phyloP scores from a whole-genome alignment of 2,113 vertebrate species.

The Chionodraco myersi region DNA sequence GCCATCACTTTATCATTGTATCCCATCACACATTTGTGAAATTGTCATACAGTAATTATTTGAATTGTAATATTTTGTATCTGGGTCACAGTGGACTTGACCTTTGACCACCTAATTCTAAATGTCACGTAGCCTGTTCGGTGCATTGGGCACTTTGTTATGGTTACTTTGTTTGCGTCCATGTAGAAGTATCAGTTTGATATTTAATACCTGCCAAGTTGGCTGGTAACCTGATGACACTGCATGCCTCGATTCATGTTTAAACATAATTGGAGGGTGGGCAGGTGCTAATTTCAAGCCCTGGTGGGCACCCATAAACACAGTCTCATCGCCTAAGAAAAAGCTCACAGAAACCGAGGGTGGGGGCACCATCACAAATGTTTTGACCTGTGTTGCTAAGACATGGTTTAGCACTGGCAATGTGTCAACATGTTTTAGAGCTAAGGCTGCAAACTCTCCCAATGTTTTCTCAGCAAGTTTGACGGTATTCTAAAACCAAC shows the following conservation, averaged over 20 bases:
- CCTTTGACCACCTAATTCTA: too few relatives aligned
- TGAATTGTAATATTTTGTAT: too few relatives aligned
- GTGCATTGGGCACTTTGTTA: background rate
- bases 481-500: too few relatives aligned
- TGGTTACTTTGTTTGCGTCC: background rate
- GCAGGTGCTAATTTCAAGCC: slow-evolving; percentile 63
- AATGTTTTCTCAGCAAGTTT: too few relatives aligned
- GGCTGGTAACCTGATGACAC: slow-evolving; percentile 38
- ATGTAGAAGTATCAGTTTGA: background rate
- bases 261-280: slow-evolving; percentile 41
- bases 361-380: background rate
- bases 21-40: too few relatives aligned
- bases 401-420: too few relatives aligned
- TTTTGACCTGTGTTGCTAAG: too few relatives aligned
- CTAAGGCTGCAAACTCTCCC: too few relatives aligned
- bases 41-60: too few relatives aligned
- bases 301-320: slow-evolving; percentile 26
- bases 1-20: too few relatives aligned
- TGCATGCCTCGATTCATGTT: slow-evolving; percentile 35
- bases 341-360: slow-evolving; percentile 5
- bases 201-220: slow-evolving; percentile 38
- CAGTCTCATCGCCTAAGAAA: slow-evolving; percentile 3
- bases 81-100: too few relatives aligned
- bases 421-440: too few relatives aligned
- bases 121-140: background rate